Conservation (phyloP, 2,113 vertebrate species). For the Osmerus mordax region DNA sequence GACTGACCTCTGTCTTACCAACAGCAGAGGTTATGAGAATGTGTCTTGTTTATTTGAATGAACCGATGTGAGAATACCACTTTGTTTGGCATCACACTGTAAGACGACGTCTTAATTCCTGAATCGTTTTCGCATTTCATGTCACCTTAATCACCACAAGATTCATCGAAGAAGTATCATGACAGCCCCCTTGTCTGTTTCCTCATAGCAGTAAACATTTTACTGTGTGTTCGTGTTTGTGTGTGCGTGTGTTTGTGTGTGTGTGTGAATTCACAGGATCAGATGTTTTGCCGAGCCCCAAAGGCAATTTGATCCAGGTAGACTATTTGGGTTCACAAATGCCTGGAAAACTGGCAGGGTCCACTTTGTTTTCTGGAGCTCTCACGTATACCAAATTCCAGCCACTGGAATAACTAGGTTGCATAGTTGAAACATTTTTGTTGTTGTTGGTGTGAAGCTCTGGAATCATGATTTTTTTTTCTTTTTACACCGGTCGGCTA, state of each 20-base stretch:
- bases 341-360: conserved; percentile 11
- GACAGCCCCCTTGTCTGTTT: conserved; percentile 1
- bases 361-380: conserved; percentile 36
- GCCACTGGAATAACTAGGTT: conserved; percentile 19
- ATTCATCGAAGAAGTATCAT: conserved; percentile 30
- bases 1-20: too few relatives aligned
- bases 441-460: conserved; percentile 18
- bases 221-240: not conserved
- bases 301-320: conserved; percentile 29
- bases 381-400: conserved; percentile 26
- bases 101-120: conserved; percentile 23
- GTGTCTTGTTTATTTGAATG: not conserved
- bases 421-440: conserved; percentile 32
- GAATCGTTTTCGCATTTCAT: conserved; percentile 17
- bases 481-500: conserved; percentile 25
- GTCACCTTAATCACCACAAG: conserved; percentile 31
- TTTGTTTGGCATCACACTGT: not conserved
- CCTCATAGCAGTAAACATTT: conserved; percentile 25
- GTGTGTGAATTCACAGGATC: conserved; percentile 42
- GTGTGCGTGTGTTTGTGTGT: conserved; percentile 9
- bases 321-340: not conserved
- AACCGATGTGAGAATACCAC: conserved; percentile 1
- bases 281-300: conserved; percentile 32
- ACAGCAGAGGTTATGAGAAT: not conserved
- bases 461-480: conserved; percentile 30